Evolutionary conservation across 2,888 invertebrate species (phyloP).

Genomic region (Sesamia inferens): DNA sequence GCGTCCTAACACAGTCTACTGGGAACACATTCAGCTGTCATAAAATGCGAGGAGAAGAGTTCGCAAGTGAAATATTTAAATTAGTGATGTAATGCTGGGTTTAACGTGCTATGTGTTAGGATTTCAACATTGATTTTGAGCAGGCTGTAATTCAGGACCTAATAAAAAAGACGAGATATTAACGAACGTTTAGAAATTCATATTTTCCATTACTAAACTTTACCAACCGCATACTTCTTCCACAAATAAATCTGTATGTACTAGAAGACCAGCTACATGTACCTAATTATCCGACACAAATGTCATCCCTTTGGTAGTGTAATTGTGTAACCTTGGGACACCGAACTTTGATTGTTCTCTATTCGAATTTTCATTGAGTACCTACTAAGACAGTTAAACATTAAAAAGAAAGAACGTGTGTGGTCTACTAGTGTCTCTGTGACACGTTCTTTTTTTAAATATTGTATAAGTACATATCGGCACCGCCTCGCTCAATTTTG

Average conservation of each 20-base stretch:
- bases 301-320: background rate
- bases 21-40: slow-evolving; percentile 44
- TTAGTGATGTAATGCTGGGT: background rate
- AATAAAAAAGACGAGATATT: background rate
- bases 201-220: no score
- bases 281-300: background rate
- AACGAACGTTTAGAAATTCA: no score
- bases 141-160: no score
- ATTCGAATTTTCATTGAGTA: background rate
- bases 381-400: no score
- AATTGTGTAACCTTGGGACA: background rate
- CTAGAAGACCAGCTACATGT: background rate
- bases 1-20: slow-evolving; percentile 30
- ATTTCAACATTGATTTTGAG: no score
- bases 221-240: background rate
- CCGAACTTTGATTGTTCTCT: background rate
- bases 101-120: background rate
- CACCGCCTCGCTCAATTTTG: no score
- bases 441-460: no score
- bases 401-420: no score
- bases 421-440: no score
- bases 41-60: slow-evolving; percentile 38
- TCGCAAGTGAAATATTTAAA: slow-evolving; percentile 62
- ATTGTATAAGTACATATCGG: no score
- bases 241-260: background rate